A percentile compares a stretch with the other conserved stretches of the same genome.
These are phyloP conservation scores for Neodon shergylaensis DNA, from an alignment of 2,113 vertebrate species.

Conservation along the genomic window DNA sequence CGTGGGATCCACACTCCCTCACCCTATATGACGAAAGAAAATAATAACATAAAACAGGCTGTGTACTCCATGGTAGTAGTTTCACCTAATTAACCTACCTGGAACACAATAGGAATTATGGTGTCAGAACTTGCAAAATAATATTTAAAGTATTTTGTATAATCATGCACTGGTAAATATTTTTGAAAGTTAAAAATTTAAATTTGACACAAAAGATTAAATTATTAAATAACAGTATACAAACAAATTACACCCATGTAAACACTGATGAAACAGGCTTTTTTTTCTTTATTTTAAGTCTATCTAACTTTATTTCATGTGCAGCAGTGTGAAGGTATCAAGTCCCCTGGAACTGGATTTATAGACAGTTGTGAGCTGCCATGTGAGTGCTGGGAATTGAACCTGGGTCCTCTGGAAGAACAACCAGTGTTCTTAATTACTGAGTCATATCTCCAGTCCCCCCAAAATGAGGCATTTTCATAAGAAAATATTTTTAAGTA, in stretches of 20 bases:
- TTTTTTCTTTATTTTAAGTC: too few relatives aligned
- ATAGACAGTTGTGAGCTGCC: too few relatives aligned
- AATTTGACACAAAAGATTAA: conserved; percentile 18
- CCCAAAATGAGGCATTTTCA: neutral
- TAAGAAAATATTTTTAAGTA: conserved; percentile 48
- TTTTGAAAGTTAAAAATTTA: conserved; percentile 28
- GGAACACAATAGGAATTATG: neutral
- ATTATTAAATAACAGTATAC: neutral
- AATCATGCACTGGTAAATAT: neutral
- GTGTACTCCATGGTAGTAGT: neutral
- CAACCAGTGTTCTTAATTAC: too few relatives aligned
- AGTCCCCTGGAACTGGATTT: too few relatives aligned
- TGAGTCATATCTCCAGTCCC: too few relatives aligned
- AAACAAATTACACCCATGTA: neutral
- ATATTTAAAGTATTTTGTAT: neutral
- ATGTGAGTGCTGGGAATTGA: too few relatives aligned
- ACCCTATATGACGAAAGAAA: neutral
- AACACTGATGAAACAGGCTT: neutral
- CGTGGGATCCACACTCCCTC: neutral
- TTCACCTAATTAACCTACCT: conserved; percentile 45
- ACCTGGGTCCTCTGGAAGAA: too few relatives aligned
- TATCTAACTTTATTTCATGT: too few relatives aligned
- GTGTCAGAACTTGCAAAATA: conserved; percentile 1
- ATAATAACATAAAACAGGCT: neutral
- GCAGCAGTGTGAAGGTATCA: too few relatives aligned